These are phyloP conservation scores for Caerostris extrusa DNA, from an alignment of 1,140 invertebrate species.

Conservation along the genomic window DNA sequence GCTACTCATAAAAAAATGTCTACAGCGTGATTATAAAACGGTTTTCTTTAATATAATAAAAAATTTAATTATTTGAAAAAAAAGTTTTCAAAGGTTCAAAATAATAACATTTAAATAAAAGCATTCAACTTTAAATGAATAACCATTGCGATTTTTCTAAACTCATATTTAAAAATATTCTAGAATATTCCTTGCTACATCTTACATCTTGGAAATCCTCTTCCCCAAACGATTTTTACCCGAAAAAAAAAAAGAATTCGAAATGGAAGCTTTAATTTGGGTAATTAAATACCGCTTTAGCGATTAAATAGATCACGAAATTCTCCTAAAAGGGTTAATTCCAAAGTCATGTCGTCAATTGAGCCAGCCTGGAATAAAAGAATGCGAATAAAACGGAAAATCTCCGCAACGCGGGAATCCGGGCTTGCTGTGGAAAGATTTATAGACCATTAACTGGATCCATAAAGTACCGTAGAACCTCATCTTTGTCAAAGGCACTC, in stretches of 20 bases:
- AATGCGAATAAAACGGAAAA: constrained; percentile 59
- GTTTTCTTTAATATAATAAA: too few relatives aligned
- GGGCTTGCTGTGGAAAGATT: constrained; percentile 60
- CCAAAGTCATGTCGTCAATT: constrained; percentile 60
- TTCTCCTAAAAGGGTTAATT: constrained; percentile 60
- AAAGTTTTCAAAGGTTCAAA: too few relatives aligned
- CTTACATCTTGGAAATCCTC: neutral
- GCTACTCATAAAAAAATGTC: too few relatives aligned
- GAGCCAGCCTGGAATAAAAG: constrained; percentile 23
- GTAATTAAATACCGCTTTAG: constrained; percentile 62
- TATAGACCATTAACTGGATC: constrained; percentile 76
- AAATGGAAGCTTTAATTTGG: constrained; percentile 44
- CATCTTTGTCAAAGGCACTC: constrained; percentile 70
- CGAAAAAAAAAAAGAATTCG: neutral
- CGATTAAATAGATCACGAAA: constrained; percentile 61
- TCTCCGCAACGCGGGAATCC: constrained; percentile 35
- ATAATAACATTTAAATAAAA: too few relatives aligned
- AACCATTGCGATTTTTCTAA: too few relatives aligned
- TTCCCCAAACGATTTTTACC: neutral
- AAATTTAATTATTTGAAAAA: too few relatives aligned
- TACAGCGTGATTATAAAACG: too few relatives aligned
- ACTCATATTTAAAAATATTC: too few relatives aligned
- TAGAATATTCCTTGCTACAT: too few relatives aligned
- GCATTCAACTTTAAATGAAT: too few relatives aligned
- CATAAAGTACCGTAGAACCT: constrained; percentile 66